A percentile compares a stretch with the other conserved stretches of the same genome.
Conservation (phyloP, 2,888 invertebrate genomes). For the Drosophila colorata region DNA sequence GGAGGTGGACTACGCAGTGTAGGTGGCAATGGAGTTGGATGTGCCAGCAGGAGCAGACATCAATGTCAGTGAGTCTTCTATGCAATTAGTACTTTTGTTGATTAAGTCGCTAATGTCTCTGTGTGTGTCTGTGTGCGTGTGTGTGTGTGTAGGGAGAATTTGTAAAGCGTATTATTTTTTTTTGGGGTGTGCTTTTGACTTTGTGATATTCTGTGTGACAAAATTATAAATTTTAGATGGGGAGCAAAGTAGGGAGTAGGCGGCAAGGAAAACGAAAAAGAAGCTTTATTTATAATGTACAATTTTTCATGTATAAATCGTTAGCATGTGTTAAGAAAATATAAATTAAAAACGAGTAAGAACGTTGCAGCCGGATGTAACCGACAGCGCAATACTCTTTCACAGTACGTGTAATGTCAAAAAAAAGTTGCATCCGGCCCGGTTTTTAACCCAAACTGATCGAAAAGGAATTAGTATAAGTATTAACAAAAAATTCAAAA, state of each 20-base stretch:
- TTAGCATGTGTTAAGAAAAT: too few species aligned
- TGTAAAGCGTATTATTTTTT: slow-evolving; percentile 21
- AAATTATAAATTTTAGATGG: slow-evolving; percentile 14
- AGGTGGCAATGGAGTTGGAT: slow-evolving; percentile 27
- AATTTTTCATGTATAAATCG: neutral
- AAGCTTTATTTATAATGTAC: neutral
- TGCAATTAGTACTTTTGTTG: slow-evolving; percentile 80
- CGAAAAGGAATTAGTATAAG: too few species aligned
- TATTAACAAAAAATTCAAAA: too few species aligned
- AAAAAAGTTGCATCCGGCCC: too few species aligned
- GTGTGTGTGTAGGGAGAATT: slow-evolving; percentile 10
- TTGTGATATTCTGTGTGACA: slow-evolving; percentile 16
- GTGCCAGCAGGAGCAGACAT: slow-evolving; percentile 53
- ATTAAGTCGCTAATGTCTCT: slow-evolving; percentile 63
- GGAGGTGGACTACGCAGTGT: neutral
- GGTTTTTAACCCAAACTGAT: too few species aligned
- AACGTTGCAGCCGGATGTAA: too few species aligned
- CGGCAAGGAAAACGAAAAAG: neutral
- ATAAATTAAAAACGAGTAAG: too few species aligned
- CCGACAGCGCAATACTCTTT: too few species aligned
- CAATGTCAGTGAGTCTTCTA: slow-evolving; percentile 76
- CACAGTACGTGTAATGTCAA: too few species aligned
- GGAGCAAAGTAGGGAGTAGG: neutral
- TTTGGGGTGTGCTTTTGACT: slow-evolving; percentile 14
- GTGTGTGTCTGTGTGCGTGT: neutral